Conservation (phyloP, 2,797 vertebrate genomes). For the Oryzias sinensis region DNA sequence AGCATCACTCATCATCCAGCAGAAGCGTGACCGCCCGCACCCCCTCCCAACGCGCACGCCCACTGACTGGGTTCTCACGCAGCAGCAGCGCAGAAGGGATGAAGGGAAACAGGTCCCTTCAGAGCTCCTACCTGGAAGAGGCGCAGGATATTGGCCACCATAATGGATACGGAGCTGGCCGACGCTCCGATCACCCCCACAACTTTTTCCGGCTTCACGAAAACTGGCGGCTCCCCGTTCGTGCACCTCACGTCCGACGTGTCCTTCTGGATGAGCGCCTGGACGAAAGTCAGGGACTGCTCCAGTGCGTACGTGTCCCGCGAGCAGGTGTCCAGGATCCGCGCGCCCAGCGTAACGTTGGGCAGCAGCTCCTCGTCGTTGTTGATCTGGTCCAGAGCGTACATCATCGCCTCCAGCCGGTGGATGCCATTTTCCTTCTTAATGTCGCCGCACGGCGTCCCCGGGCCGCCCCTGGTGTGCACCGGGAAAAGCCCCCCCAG, state of each 20-base stretch:
- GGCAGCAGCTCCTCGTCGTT: slow-evolving; percentile 90
- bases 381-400: slow-evolving; percentile 95
- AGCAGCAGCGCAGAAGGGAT: too few species aligned
- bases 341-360: slow-evolving; percentile 91
- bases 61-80: too few species aligned
- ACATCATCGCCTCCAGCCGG: slow-evolving; percentile 96
- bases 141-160: slow-evolving; percentile 96
- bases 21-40: too few species aligned
- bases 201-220: slow-evolving; percentile 93
- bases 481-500: slow-evolving; percentile 95
- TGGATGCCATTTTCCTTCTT: slow-evolving; percentile 94
- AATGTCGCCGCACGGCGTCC: slow-evolving; percentile 89
- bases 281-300: slow-evolving; percentile 95
- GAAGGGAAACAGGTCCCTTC: too few species aligned
- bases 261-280: slow-evolving; percentile 96
- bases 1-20: too few species aligned
- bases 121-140: slow-evolving; percentile 87
- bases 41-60: too few species aligned
- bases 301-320: slow-evolving; percentile 94
- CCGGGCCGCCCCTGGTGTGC: slow-evolving; percentile 84
- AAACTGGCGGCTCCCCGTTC: slow-evolving; percentile 92
- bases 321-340: slow-evolving; percentile 94
- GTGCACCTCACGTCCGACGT: slow-evolving; percentile 94
- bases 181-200: slow-evolving; percentile 93
- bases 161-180: slow-evolving; percentile 94